A percentile compares a stretch with the other conserved stretches of the same genome.
phyloP scores from a whole-genome alignment of 1,140 invertebrate species.

The Heliconius nattereri region DNA sequence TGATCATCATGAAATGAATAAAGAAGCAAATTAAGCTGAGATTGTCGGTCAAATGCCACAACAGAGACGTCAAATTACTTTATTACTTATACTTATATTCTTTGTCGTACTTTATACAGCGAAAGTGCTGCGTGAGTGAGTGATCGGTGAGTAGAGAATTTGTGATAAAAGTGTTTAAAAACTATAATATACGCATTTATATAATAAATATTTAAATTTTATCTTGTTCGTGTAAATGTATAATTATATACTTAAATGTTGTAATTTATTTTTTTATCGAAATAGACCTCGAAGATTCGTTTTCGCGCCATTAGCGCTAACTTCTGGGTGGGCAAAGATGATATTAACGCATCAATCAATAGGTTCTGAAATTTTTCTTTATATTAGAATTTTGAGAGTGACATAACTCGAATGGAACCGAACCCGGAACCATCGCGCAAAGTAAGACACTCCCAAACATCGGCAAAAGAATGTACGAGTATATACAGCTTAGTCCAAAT shows the following conservation, averaged over 20 bases:
- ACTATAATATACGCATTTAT: background rate
- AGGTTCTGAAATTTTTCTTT: too few relatives aligned
- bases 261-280: too few relatives aligned
- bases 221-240: background rate
- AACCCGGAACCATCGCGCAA: background rate
- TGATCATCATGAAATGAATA: slow-evolving; percentile 7
- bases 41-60: slow-evolving; percentile 45
- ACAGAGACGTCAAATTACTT: slow-evolving; percentile 49
- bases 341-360: too few relatives aligned
- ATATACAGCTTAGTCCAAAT: too few relatives aligned
- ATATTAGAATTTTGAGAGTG: too few relatives aligned
- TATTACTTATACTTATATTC: too few relatives aligned
- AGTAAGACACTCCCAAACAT: background rate
- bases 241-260: too few relatives aligned
- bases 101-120: slow-evolving; percentile 53
- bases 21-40: slow-evolving; percentile 31
- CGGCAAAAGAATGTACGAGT: too few relatives aligned
- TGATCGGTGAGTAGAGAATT: background rate
- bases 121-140: slow-evolving; percentile 57
- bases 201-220: background rate
- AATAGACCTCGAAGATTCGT: too few relatives aligned
- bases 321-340: too few relatives aligned
- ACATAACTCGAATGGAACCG: background rate
- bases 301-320: too few relatives aligned
- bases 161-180: background rate